Evolutionary conservation across 2,888 invertebrate species (phyloP).

Genomic region (Xanthia icteritia): DNA sequence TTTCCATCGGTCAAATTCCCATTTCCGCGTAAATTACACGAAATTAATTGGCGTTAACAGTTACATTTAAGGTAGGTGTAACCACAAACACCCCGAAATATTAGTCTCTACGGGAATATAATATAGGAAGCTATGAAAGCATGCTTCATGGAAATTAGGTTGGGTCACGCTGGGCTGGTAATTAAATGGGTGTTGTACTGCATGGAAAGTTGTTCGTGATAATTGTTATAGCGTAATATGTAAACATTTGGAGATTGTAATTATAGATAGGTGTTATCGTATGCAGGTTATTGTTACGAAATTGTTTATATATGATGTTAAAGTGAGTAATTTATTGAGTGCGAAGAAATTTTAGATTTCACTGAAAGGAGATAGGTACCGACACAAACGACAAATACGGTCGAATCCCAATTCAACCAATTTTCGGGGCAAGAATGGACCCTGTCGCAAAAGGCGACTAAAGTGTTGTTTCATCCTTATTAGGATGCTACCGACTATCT

Average conservation of each 20-base stretch:
- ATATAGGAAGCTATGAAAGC: slow-evolving; percentile 28
- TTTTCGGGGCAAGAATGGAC: neutral
- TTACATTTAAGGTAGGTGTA: slow-evolving; percentile 33
- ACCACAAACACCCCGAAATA: slow-evolving; percentile 22
- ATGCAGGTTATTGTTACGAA: neutral
- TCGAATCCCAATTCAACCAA: neutral
- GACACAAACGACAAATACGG: neutral
- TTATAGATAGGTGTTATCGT: slow-evolving; percentile 14
- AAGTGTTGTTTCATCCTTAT: neutral
- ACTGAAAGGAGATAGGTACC: neutral
- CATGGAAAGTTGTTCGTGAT: slow-evolving; percentile 37
- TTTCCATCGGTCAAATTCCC: slow-evolving; percentile 33
- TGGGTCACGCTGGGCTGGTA: slow-evolving; percentile 35
- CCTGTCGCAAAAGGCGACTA: neutral
- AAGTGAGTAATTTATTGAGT: neutral
- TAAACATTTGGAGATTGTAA: slow-evolving; percentile 25
- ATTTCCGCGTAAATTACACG: slow-evolving; percentile 47
- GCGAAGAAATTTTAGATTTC: neutral
- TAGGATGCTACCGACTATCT: too few species aligned
- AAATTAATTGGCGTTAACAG: slow-evolving; percentile 53
- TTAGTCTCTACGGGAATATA: slow-evolving; percentile 42
- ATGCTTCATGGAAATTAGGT: slow-evolving; percentile 51
- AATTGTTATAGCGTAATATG: slow-evolving; percentile 33
- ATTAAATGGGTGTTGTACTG: slow-evolving; percentile 34
- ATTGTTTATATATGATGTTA: neutral